A percentile compares a stretch with the other conserved stretches of the same genome.
These are phyloP conservation scores for Hypothenemus hampei DNA, from an alignment of 1,140 invertebrate genomes.

Conservation along the genomic window DNA sequence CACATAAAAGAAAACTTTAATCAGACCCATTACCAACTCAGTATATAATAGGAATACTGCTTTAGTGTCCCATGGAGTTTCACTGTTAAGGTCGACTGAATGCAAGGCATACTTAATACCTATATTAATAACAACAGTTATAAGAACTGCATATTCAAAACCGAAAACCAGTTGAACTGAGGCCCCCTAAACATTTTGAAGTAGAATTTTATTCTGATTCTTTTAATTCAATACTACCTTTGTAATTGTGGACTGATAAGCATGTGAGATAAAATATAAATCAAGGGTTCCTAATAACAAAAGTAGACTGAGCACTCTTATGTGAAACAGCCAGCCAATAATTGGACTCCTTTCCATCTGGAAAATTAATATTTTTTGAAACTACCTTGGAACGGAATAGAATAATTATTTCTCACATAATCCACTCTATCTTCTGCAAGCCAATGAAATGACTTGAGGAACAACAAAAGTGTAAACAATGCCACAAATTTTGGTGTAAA, in stretches of 20 bases:
- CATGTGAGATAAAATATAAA: conserved; percentile 86
- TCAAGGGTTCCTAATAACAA: conserved; percentile 78
- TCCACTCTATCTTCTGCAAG: conserved; percentile 97
- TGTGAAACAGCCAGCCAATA: conserved; percentile 92
- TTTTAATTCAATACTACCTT: conserved; percentile 58
- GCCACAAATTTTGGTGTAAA: conserved; percentile 99
- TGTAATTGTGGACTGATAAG: conserved; percentile 89
- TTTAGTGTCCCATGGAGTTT: conserved; percentile 99
- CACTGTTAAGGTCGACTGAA: conserved; percentile 87
- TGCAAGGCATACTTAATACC: conserved; percentile 94
- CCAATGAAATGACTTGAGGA: conserved; percentile 99
- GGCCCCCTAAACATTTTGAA: conserved; percentile 69
- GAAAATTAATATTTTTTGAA: too few species aligned
- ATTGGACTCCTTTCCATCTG: conserved; percentile 57
- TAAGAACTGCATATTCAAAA: conserved; percentile 97
- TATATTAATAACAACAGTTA: conserved; percentile 92
- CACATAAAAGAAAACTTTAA: conserved; percentile 88
- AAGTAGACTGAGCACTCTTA: conserved; percentile 84
- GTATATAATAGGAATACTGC: conserved; percentile 96
- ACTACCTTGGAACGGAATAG: too few species aligned
- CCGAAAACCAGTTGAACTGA: conserved; percentile 98
- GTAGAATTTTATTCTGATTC: too few species aligned
- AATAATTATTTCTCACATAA: conserved; percentile 69
- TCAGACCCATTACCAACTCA: conserved; percentile 88
- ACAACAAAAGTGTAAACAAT: conserved; percentile 92